Conservation (phyloP, 2,888 invertebrate genomes). For the Rhogogaster chlorosoma region DNA sequence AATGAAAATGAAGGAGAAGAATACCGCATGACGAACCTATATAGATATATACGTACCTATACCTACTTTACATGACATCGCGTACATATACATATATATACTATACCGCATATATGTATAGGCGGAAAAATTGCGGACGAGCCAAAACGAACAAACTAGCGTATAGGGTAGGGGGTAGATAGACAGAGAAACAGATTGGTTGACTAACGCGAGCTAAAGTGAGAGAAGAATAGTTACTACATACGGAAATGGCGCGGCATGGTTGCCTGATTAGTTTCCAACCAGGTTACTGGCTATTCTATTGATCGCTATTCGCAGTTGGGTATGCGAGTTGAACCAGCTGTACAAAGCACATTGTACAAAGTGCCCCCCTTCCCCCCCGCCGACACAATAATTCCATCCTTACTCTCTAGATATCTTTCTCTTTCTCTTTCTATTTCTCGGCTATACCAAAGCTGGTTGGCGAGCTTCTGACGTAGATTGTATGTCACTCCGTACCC, state of each 20-base stretch:
- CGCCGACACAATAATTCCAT: constrained; percentile 26
- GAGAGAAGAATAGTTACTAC: constrained; percentile 43
- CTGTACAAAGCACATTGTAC: constrained; percentile 40
- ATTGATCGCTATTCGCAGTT: constrained; percentile 49
- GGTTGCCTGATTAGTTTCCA: constrained; percentile 64
- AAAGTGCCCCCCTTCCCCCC: not conserved
- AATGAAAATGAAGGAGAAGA: not conserved
- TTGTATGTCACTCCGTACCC: not conserved
- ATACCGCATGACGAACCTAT: not conserved
- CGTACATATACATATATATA: not conserved
- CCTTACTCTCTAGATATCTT: not conserved
- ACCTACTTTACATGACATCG: constrained; percentile 2
- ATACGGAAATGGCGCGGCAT: constrained; percentile 57
- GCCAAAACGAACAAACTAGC: constrained; percentile 22
- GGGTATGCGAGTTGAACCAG: constrained; percentile 46
- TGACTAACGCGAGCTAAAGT: not conserved
- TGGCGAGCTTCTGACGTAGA: not conserved
- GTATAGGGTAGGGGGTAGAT: not conserved
- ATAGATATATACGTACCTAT: not conserved
- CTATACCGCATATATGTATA: not conserved
- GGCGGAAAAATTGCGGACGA: constrained; percentile 29
- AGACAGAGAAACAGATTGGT: constrained; percentile 14
- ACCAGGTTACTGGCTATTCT: constrained; percentile 53
- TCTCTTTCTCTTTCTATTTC: not conserved
- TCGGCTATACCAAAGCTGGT: not conserved